phyloP scores from a whole-genome alignment of 2,888 invertebrate genomes.

The Thera obeliscata region DNA sequence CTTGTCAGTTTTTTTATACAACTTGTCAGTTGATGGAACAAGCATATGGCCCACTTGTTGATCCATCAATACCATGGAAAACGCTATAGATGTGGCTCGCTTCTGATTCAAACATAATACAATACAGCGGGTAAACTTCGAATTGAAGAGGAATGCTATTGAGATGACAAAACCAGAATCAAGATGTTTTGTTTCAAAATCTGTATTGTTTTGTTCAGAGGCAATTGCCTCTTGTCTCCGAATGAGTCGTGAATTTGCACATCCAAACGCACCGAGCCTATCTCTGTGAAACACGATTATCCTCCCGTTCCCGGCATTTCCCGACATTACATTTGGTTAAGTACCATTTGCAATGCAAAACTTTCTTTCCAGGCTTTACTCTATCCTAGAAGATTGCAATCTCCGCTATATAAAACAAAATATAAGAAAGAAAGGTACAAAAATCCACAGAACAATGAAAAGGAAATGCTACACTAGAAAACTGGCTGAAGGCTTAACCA shows the following conservation, averaged over 20 bases:
- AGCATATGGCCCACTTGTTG: too few relatives aligned
- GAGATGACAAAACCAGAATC: not conserved
- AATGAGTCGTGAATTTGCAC: conserved; percentile 2
- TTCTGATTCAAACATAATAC: too few relatives aligned
- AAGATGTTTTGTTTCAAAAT: not conserved
- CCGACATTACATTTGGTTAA: conserved; percentile 14
- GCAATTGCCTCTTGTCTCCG: not conserved
- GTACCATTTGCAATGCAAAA: conserved; percentile 16
- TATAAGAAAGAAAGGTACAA: not conserved
- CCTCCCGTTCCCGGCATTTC: conserved; percentile 3
- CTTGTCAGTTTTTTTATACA: too few relatives aligned
- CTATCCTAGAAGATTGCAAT: conserved; percentile 8
- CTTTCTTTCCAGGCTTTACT: conserved; percentile 9
- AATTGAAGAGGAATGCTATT: not conserved
- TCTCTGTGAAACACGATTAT: conserved; percentile 17
- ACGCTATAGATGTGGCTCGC: too few relatives aligned
- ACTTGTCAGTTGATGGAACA: too few relatives aligned
- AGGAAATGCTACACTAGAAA: not conserved
- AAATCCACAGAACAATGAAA: not conserved
- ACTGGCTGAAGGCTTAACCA: not conserved
- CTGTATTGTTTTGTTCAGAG: not conserved
- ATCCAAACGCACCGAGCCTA: conserved; percentile 9
- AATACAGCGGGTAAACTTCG: too few relatives aligned
- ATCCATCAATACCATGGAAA: too few relatives aligned
- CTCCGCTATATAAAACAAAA: conserved; percentile 6